A percentile compares a stretch with the other conserved stretches of the same genome.
Conservation (phyloP, 2,888 invertebrate species). For the Spilosoma lubricipeda region DNA sequence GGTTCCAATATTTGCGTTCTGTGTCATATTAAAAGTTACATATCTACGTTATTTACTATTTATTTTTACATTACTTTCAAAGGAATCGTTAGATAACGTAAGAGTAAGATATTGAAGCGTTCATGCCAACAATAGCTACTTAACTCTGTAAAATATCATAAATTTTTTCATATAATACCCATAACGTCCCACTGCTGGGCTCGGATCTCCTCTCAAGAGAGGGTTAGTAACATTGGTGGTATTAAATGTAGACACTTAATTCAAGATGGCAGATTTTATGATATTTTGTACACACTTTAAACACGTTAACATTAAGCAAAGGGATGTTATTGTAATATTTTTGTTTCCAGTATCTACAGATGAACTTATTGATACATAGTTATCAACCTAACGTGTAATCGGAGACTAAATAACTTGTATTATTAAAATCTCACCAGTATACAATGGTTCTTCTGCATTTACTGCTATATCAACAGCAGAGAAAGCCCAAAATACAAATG, state of each 20-base stretch:
- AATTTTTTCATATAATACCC: too few relatives aligned
- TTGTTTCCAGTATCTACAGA: background rate
- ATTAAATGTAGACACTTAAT: background rate
- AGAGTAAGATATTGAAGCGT: background rate
- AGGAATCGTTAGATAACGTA: background rate
- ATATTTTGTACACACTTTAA: background rate
- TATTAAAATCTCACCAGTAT: conserved; percentile 4
- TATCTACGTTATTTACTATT: background rate
- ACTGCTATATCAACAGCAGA: conserved; percentile 80
- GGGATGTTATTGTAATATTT: background rate
- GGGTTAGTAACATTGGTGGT: background rate
- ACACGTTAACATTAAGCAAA: background rate
- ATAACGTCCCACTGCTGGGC: too few relatives aligned
- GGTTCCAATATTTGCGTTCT: conserved; percentile 89
- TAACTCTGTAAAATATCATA: background rate
- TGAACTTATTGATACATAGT: background rate
- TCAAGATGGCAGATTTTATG: background rate
- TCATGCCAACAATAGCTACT: background rate
- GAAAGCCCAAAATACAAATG: conserved; percentile 88
- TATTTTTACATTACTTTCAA: background rate
- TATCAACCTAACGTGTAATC: background rate
- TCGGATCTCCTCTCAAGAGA: too few relatives aligned
- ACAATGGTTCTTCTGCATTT: conserved; percentile 5
- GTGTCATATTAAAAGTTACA: conserved; percentile 51
- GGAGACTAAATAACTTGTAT: background rate